Conservation (phyloP, 2,113 vertebrate species). For the Manacus vitellinus region DNA sequence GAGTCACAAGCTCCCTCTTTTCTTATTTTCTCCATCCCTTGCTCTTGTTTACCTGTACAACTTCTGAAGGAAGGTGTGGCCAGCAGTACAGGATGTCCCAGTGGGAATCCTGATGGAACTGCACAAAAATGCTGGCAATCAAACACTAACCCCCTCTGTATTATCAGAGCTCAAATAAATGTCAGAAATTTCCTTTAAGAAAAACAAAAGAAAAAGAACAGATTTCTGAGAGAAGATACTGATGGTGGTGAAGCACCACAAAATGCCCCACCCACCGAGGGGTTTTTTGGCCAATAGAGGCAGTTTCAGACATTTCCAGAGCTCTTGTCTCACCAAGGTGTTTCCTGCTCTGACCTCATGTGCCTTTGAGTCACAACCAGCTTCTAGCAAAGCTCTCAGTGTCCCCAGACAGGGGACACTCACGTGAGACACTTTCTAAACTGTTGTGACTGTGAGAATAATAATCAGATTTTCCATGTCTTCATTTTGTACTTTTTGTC, state of each 20-base stretch:
- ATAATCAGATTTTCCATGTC: neutral
- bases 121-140: neutral
- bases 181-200: constrained; percentile 60
- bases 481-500: neutral
- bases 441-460: neutral
- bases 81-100: neutral
- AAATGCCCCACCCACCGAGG: neutral
- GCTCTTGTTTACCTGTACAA: neutral
- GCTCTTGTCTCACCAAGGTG: neutral
- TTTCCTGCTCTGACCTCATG: neutral
- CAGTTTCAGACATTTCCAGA: constrained; percentile 15
- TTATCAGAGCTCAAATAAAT: constrained; percentile 2
- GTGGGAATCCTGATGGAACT: neutral
- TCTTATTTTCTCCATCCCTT: neutral
- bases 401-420: neutral
- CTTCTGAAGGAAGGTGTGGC: neutral
- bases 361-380: neutral
- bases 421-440: neutral
- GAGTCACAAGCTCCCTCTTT: neutral
- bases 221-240: neutral
- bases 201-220: neutral
- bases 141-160: neutral
- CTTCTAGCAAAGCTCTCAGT: neutral
- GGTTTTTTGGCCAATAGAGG: neutral
- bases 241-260: neutral